Conservation (phyloP, 2,888 invertebrate species). For the Oeneis ivallda region DNA sequence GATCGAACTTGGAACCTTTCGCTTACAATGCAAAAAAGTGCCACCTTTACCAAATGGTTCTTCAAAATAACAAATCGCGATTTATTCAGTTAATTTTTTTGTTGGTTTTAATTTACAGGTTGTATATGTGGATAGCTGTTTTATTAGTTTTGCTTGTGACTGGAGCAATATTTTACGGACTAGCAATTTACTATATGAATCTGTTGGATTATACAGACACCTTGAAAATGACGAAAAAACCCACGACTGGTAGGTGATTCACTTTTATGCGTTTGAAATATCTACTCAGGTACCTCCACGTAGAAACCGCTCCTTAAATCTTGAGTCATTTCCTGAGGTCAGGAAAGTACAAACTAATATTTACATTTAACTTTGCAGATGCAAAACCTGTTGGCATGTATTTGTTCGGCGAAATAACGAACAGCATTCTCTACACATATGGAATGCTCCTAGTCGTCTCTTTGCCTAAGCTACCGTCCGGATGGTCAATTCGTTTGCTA, state of each 20-base stretch:
- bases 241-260: neutral
- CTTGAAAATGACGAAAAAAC: neutral
- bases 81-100: neutral
- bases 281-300: no score
- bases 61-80: no score
- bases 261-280: no score
- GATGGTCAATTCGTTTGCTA: slow-evolving; percentile 90
- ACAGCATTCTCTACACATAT: slow-evolving; percentile 89
- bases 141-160: slow-evolving; percentile 85
- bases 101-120: slow-evolving; percentile 64
- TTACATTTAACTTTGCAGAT: slow-evolving; percentile 56
- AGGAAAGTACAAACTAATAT: slow-evolving; percentile 21
- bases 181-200: slow-evolving; percentile 82
- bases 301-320: neutral
- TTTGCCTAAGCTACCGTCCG: slow-evolving; percentile 87
- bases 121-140: slow-evolving; percentile 88
- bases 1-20: no score
- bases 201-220: slow-evolving; percentile 51
- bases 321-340: slow-evolving; percentile 15
- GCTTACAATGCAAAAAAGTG: no score
- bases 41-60: no score
- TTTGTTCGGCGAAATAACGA: slow-evolving; percentile 86
- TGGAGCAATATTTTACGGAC: slow-evolving; percentile 83
- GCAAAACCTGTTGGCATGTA: slow-evolving; percentile 80
- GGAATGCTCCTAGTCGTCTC: slow-evolving; percentile 91